A percentile compares a stretch with the other conserved stretches of the same genome.
Conservation (phyloP, 2,113 vertebrate genomes). For the Mola mola region DNA sequence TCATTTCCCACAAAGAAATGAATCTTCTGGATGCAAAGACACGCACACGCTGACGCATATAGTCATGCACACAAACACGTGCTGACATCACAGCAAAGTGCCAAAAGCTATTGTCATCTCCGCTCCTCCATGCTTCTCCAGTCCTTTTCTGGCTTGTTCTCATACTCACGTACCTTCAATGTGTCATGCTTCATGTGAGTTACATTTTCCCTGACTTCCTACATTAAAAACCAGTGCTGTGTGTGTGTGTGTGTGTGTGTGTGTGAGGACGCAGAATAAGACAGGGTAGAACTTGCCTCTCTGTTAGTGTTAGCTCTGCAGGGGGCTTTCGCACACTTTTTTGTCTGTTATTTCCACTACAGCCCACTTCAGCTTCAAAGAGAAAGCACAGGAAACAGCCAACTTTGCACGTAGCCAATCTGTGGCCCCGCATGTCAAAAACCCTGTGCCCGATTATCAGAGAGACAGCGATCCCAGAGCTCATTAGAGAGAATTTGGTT, state of each 20-base stretch:
- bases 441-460: no score
- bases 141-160: slow-evolving; percentile 3
- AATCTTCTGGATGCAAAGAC: slow-evolving; percentile 16
- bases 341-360: slow-evolving; percentile 44
- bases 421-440: no score
- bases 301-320: slow-evolving; percentile 36
- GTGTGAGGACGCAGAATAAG: no score
- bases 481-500: slow-evolving; percentile 7
- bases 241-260: no score
- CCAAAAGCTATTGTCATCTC: slow-evolving; percentile 14
- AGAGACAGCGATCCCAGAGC: background rate
- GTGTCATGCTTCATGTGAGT: slow-evolving; percentile 47
- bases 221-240: slow-evolving; percentile 25
- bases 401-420: no score
- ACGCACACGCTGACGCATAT: slow-evolving; percentile 22
- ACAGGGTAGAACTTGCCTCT: slow-evolving; percentile 13
- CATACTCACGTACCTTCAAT: slow-evolving; percentile 14
- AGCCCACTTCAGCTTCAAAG: background rate
- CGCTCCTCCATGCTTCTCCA: slow-evolving; percentile 11
- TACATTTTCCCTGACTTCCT: slow-evolving; percentile 30
- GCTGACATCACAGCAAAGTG: slow-evolving; percentile 3
- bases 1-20: slow-evolving; percentile 10
- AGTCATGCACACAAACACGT: background rate
- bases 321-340: slow-evolving; percentile 26
- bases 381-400: no score